Conservation (phyloP, 2,797 vertebrate species). For the Erpetoichthys calabaricus region DNA sequence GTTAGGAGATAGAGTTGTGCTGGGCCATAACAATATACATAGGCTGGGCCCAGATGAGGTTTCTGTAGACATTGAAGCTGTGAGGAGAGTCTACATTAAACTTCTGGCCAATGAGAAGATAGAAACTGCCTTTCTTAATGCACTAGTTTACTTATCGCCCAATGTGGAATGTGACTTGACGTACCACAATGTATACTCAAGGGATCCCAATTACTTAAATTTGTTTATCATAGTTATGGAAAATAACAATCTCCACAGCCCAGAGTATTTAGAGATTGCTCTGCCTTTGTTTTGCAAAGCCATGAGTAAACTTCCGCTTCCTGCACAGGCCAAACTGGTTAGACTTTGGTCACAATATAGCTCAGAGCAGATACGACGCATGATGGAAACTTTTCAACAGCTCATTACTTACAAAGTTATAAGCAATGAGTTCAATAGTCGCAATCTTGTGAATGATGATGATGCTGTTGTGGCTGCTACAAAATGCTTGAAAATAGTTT, state of each 20-base stretch:
- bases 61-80: constrained; percentile 74
- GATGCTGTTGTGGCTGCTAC: constrained; percentile 86
- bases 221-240: constrained; percentile 94
- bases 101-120: constrained; percentile 79
- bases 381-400: constrained; percentile 97
- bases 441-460: constrained; percentile 86
- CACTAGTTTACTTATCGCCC: constrained; percentile 84
- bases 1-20: constrained; percentile 51
- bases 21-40: constrained; percentile 52
- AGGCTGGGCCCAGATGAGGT: constrained; percentile 58
- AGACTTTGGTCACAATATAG: constrained; percentile 77
- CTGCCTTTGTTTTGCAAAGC: constrained; percentile 92
- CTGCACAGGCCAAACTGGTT: constrained; percentile 71
- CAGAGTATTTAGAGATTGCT: constrained; percentile 90
- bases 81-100: constrained; percentile 78
- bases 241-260: constrained; percentile 93
- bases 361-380: constrained; percentile 69
- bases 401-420: constrained; percentile 94
- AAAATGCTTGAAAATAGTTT: constrained; percentile 92
- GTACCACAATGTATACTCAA: constrained; percentile 85
- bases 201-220: constrained; percentile 89
- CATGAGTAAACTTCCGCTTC: constrained; percentile 87
- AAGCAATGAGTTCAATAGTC: constrained; percentile 84
- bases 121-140: constrained; percentile 86
- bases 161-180: constrained; percentile 94